Evolutionary conservation across 2,888 invertebrate species (phyloP).

Genomic region (Archips crataeganus): DNA sequence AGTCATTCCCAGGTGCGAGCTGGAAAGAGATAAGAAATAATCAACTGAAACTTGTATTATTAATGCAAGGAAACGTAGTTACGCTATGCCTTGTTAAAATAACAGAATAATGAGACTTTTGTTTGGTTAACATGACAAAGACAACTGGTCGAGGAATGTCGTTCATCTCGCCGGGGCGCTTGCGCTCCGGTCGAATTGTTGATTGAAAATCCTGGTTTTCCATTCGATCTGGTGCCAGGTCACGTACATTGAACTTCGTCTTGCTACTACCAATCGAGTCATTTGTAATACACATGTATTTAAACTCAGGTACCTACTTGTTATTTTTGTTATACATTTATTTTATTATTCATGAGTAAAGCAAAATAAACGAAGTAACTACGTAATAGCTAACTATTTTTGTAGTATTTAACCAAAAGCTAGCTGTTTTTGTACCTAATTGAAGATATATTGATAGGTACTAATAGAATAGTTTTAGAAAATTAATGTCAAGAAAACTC

Average conservation of each 20-base stretch:
- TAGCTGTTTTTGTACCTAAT: too few relatives aligned
- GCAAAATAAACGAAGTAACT: too few relatives aligned
- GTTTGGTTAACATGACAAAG: slow-evolving; percentile 83
- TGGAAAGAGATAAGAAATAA: slow-evolving; percentile 47
- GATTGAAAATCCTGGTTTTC: slow-evolving; percentile 67
- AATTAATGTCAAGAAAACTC: too few relatives aligned
- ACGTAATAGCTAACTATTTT: too few relatives aligned
- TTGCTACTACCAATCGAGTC: slow-evolving; percentile 49
- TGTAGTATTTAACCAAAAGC: too few relatives aligned
- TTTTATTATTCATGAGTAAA: background rate
- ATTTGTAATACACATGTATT: slow-evolving; percentile 51
- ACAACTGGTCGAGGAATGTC: slow-evolving; percentile 68
- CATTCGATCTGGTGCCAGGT: slow-evolving; percentile 75
- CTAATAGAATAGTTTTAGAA: too few relatives aligned
- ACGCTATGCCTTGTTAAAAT: slow-evolving; percentile 79
- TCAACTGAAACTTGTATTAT: slow-evolving; percentile 29
- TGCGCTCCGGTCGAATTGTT: slow-evolving; percentile 52
- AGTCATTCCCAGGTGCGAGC: slow-evolving; percentile 56
- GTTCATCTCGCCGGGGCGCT: slow-evolving; percentile 72
- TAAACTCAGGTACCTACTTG: background rate
- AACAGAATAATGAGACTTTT: slow-evolving; percentile 78
- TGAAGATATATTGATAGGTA: too few relatives aligned
- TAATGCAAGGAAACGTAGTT: slow-evolving; percentile 44
- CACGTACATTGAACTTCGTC: slow-evolving; percentile 63
- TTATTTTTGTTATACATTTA: background rate